phyloP scores from a whole-genome alignment of 2,888 invertebrate genomes.

The Melangyna quadrimaculata region DNA sequence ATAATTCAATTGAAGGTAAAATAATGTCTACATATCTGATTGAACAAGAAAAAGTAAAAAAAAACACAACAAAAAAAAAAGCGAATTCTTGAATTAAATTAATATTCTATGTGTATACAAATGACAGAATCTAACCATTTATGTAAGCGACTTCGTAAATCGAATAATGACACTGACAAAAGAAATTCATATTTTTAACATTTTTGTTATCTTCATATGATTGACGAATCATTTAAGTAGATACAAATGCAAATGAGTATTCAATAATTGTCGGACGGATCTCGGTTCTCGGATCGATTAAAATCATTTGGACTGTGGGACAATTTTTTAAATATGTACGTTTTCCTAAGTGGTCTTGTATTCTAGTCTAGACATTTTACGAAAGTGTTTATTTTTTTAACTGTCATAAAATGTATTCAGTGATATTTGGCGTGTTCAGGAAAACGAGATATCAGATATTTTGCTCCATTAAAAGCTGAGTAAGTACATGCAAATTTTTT shows the following conservation, averaged over 20 bases:
- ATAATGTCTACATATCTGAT: constrained; percentile 36
- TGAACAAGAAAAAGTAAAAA: constrained; percentile 8
- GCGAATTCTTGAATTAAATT: constrained; percentile 12
- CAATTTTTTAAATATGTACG: background rate
- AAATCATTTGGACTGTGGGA: background rate
- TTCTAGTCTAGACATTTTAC: background rate
- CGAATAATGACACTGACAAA: constrained; percentile 26
- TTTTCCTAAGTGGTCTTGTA: background rate
- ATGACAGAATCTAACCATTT: constrained; percentile 52
- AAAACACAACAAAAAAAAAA: background rate
- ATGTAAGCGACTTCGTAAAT: constrained; percentile 43
- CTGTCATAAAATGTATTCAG: no score
- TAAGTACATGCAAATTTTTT: no score
- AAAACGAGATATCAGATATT: no score
- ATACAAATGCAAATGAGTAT: background rate
- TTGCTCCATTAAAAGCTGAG: no score
- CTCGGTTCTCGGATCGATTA: background rate
- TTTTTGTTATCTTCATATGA: constrained; percentile 3
- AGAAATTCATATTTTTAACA: constrained; percentile 47
- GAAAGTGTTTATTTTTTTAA: background rate
- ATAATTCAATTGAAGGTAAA: constrained; percentile 40
- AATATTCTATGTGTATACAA: constrained; percentile 29
- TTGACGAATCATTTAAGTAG: constrained; percentile 7
- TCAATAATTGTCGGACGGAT: background rate
- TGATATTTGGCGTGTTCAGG: no score